phyloP scores from a whole-genome alignment of 2,888 invertebrate species.

The Pristionchus arcanus region DNA sequence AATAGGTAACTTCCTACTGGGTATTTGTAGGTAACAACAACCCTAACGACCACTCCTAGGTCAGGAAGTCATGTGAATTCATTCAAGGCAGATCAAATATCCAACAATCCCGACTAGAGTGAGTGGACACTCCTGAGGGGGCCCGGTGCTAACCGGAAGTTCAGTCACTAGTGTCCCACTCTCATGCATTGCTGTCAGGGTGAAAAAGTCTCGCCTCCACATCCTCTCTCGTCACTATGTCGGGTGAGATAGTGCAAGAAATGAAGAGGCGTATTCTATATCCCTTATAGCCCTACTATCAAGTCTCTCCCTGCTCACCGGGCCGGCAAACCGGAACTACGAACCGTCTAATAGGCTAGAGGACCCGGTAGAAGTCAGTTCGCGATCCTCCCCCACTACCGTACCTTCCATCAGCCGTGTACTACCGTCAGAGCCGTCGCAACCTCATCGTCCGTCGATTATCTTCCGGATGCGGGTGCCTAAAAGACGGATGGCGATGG shows the following conservation, averaged over 20 bases:
- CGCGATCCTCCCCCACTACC: neutral
- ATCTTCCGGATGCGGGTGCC: neutral
- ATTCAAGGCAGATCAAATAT: neutral
- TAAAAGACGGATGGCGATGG: slow-evolving; percentile 30
- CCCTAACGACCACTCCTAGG: too few relatives aligned
- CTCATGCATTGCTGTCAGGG: neutral
- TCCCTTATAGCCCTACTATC: neutral
- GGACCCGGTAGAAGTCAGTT: neutral
- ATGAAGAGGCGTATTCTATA: neutral
- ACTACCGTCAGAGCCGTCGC: neutral
- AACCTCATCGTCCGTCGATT: slow-evolving; percentile 30
- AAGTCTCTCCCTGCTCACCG: neutral
- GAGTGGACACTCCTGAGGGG: neutral
- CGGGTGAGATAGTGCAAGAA: neutral
- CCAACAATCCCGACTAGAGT: neutral
- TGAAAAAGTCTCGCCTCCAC: neutral
- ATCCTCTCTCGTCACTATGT: neutral
- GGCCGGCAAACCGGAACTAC: slow-evolving; percentile 1
- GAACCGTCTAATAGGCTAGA: neutral
- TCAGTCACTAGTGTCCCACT: neutral
- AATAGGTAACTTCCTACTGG: too few relatives aligned
- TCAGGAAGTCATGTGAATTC: too few relatives aligned
- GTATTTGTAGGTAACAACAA: too few relatives aligned
- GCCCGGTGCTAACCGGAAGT: neutral
- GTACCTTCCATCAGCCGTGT: slow-evolving; percentile 14